Evolutionary conservation across 2,797 vertebrate species (phyloP).

Genomic region (Orientallactaga sibirica): DNA sequence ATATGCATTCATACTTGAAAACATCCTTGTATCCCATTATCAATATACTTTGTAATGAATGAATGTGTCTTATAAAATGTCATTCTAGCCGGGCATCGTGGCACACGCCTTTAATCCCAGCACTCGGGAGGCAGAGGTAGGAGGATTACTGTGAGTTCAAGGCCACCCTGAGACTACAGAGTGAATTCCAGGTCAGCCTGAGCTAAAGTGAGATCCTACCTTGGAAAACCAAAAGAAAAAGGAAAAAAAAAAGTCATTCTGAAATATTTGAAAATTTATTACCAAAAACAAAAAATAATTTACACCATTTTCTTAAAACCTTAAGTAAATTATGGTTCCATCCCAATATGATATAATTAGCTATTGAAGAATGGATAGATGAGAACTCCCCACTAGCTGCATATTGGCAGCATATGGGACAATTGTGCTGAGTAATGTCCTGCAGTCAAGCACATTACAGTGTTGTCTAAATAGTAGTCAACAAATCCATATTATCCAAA

Average conservation of each 20-base stretch:
- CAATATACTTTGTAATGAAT: background rate
- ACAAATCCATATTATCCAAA: background rate
- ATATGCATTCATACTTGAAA: background rate
- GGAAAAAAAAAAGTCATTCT: background rate
- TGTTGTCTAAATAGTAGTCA: background rate
- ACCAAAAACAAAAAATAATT: background rate
- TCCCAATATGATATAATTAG: background rate
- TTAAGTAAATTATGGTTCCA: background rate
- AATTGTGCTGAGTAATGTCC: background rate
- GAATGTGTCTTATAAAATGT: background rate
- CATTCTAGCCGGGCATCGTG: too few relatives aligned
- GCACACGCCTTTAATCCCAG: too few relatives aligned
- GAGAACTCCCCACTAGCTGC: background rate
- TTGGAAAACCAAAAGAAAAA: too few relatives aligned
- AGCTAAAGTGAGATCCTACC: too few relatives aligned
- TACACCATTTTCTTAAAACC: slow-evolving; percentile 20
- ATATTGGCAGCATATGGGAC: background rate
- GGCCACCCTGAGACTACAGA: too few relatives aligned
- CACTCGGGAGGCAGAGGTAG: too few relatives aligned
- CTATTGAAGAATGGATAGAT: background rate
- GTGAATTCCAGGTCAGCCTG: too few relatives aligned
- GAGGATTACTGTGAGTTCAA: too few relatives aligned
- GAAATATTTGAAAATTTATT: slow-evolving; percentile 24
- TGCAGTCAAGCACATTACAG: background rate
- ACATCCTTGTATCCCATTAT: background rate